A percentile compares a stretch with the other conserved stretches of the same genome.
phyloP scores from a whole-genome alignment of 2,888 invertebrate species.

The Sceliomorpha sp. region DNA sequence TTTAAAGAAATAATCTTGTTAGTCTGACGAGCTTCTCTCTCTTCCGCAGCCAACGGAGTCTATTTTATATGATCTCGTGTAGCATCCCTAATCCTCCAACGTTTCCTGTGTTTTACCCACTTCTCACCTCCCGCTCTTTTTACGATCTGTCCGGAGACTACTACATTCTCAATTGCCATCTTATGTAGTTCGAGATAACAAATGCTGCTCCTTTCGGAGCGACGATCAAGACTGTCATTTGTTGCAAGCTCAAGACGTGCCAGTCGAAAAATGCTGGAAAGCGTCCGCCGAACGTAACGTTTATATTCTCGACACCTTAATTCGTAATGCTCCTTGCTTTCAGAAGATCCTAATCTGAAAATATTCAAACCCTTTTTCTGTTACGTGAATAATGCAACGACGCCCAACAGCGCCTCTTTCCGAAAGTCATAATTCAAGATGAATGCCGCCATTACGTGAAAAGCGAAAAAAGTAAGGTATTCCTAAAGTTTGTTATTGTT shows the following conservation, averaged over 20 bases:
- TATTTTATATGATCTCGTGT: conserved; percentile 33
- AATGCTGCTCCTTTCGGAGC: conserved; percentile 68
- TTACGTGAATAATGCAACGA: background rate
- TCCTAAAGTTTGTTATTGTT: conserved; percentile 36
- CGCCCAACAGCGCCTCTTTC: conserved; percentile 26
- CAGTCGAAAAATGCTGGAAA: conserved; percentile 16
- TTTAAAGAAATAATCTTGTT: conserved; percentile 43
- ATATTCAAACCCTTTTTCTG: too few relatives aligned
- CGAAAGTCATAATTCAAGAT: background rate
- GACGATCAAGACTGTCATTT: conserved; percentile 68
- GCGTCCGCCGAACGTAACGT: conserved; percentile 17
- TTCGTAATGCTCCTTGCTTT: too few relatives aligned
- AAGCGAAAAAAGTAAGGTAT: conserved; percentile 23
- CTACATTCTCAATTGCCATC: conserved; percentile 26
- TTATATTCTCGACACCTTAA: too few relatives aligned
- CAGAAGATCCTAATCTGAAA: too few relatives aligned
- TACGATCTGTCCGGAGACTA: conserved; percentile 33
- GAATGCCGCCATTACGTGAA: conserved; percentile 24
- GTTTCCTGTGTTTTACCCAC: conserved; percentile 24
- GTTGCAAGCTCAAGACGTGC: conserved; percentile 42
- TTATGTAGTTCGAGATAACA: conserved; percentile 71
- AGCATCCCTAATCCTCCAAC: conserved; percentile 37
- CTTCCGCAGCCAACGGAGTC: conserved; percentile 16
- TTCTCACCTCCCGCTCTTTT: conserved; percentile 32
- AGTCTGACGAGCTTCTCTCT: conserved; percentile 29